Conservation (phyloP, 2,113 vertebrate species). For the Monopterus albus region DNA sequence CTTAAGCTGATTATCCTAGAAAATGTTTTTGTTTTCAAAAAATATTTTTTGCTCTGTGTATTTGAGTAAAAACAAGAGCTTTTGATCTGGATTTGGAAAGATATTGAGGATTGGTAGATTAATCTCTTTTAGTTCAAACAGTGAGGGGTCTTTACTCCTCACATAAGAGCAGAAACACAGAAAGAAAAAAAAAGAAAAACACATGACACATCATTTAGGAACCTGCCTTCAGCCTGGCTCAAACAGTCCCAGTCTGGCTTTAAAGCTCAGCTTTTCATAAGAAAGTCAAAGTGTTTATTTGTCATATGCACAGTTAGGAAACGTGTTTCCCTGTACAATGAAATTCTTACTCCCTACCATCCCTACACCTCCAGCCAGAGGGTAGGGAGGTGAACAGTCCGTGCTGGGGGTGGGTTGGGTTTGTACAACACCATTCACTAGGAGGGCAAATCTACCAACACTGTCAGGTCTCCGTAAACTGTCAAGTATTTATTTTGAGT, state of each 20-base stretch:
- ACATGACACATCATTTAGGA: constrained; percentile 22
- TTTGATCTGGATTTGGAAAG: constrained; percentile 50
- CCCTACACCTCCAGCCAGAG: too few species aligned
- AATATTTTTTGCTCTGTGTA: constrained; percentile 11
- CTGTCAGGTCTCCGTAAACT: constrained; percentile 8
- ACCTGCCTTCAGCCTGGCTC: neutral
- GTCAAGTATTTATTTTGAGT: constrained; percentile 41
- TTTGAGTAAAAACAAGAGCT: constrained; percentile 50
- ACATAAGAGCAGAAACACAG: too few species aligned
- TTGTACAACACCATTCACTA: neutral
- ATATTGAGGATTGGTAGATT: constrained; percentile 44
- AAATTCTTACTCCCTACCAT: too few species aligned
- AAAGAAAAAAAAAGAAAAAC: constrained; percentile 29
- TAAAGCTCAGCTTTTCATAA: neutral
- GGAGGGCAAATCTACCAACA: constrained; percentile 11
- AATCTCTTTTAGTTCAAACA: constrained; percentile 59
- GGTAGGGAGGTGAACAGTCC: too few species aligned
- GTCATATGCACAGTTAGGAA: too few species aligned
- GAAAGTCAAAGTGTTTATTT: too few species aligned
- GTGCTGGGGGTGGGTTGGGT: too few species aligned
- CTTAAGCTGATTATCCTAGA: constrained; percentile 29
- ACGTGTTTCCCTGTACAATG: too few species aligned
- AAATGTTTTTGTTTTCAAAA: constrained; percentile 16
- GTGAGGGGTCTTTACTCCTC: constrained; percentile 22
- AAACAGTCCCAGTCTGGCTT: neutral